Evolutionary conservation across 2,797 vertebrate species (phyloP), one percentile per base, ranked within the genome.

Genomic region (Clarias pachynema): DNA sequence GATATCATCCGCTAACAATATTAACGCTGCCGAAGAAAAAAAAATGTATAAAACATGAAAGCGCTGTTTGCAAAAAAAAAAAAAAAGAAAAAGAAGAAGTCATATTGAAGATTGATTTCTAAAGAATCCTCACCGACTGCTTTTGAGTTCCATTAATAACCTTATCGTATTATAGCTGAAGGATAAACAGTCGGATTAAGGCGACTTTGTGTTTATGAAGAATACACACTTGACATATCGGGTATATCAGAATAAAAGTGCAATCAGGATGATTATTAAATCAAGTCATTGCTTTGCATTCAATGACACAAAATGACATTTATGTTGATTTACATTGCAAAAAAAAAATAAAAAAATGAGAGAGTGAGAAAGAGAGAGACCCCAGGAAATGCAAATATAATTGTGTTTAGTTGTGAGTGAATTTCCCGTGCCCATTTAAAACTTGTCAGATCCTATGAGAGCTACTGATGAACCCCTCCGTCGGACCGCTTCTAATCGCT

Each of bases 391-490:
- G 68, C 49, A 49, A 65, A 80, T 53, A 65, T 85, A 44, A 87
- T 87, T 73, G 60, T 31, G 81, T 83, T 83, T 85, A 81, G 73
- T 84, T 73, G 77, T 70, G 79, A 84, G 66, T 57, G 70, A 60
- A 53, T 56, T 77, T 82, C 78, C 62, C 77, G 53, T 85, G 85
- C 81, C 69, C 34, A 34, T 68, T 80, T 86, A 79, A 65, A 87
- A 79, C 88, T 85, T 87, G 66, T 86, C 78, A 85, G 72, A 49
- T 60, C 84, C 83, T 68, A 82, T 87, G 72, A 85, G 75, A 79
- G 83, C 89, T 72, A 87, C 90, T 88, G 90, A 92, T 91, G 87
- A 89, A 90, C 79, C 84, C 84, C 89, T 85, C 86, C 88, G 69
- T 84, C 72, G 66, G 81, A 80, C 18, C 12, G 31, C 66, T 70